These are phyloP conservation scores for Henricia sp. DNA, from an alignment of 53 echinoderm and acorn worm species.

Conservation along the genomic window DNA sequence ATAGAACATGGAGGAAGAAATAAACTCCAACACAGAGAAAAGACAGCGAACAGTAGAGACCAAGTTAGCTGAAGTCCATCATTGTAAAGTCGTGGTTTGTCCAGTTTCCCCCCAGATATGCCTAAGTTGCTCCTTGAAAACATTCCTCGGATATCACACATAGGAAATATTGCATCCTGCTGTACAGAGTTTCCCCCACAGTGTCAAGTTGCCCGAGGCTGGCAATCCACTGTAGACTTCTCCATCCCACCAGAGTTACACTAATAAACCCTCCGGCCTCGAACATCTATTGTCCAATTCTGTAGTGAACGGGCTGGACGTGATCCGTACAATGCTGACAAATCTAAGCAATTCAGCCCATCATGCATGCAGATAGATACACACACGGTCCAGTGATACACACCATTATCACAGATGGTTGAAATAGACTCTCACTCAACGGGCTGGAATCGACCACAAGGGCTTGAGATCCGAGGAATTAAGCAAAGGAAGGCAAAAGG, in stretches of 20 bases:
- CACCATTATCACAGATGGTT: conserved; percentile 31
- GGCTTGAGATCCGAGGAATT: background rate
- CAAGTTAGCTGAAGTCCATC: too few species aligned
- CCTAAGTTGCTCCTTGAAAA: too few species aligned
- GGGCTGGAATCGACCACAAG: background rate
- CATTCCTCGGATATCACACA: too few species aligned
- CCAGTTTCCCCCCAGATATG: too few species aligned
- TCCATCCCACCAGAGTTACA: background rate
- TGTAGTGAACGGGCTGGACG: background rate
- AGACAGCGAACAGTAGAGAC: too few species aligned
- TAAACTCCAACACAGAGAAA: too few species aligned
- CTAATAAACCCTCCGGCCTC: conserved; percentile 3
- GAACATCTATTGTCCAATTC: conserved; percentile 38
- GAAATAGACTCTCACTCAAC: conserved; percentile 17
- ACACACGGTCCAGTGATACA: background rate
- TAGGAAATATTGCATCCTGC: too few species aligned
- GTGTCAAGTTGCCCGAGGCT: background rate
- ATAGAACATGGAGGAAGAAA: too few species aligned
- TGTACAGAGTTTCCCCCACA: background rate
- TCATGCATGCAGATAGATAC: background rate
- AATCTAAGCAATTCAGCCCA: conserved; percentile 5
- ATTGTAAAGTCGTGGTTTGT: too few species aligned
- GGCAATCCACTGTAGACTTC: background rate
- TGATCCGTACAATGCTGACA: conserved; percentile 19
- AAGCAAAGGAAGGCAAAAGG: conserved; percentile 19